Conservation (phyloP, 2,797 vertebrate genomes). For the Arnoldichthys spilopterus region DNA sequence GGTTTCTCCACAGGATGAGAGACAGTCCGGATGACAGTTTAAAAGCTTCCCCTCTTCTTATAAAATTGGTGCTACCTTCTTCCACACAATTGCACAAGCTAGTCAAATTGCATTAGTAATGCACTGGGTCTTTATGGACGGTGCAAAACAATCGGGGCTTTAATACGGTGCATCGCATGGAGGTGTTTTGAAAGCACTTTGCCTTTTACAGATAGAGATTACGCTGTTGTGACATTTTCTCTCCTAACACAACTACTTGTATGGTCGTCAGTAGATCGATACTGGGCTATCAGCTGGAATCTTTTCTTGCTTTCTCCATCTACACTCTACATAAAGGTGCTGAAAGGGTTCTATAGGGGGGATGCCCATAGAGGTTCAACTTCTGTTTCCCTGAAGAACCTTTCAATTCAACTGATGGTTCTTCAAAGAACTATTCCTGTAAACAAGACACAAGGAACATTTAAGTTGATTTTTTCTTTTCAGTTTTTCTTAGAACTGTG, state of each 20-base stretch:
- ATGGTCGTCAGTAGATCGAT: slow-evolving; percentile 50
- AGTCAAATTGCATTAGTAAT: slow-evolving; percentile 83
- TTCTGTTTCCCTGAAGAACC: background rate
- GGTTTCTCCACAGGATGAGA: slow-evolving; percentile 71
- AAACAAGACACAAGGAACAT: background rate
- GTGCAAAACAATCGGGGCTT: slow-evolving; percentile 63
- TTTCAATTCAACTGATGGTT: background rate
- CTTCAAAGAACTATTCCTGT: background rate
- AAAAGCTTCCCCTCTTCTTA: slow-evolving; percentile 78
- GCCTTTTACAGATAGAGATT: slow-evolving; percentile 56
- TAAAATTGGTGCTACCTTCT: slow-evolving; percentile 73
- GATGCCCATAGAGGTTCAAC: background rate
- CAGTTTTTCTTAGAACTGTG: no score
- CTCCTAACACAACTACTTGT: slow-evolving; percentile 63
- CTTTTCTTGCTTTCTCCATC: slow-evolving; percentile 9
- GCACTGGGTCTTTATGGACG: slow-evolving; percentile 69
- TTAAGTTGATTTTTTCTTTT: no score
- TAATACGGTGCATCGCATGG: slow-evolving; percentile 64
- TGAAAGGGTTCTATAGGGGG: background rate
- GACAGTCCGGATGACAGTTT: slow-evolving; percentile 79
- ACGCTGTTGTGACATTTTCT: slow-evolving; percentile 63
- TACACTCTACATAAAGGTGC: background rate
- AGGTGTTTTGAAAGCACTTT: slow-evolving; percentile 63
- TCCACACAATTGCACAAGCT: slow-evolving; percentile 79
- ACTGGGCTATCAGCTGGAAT: slow-evolving; percentile 44